Percentiles rank a stretch among this genome's conserved stretches.
phyloP scores from a whole-genome alignment of 2,888 invertebrate genomes.

The Apamea sordens region DNA sequence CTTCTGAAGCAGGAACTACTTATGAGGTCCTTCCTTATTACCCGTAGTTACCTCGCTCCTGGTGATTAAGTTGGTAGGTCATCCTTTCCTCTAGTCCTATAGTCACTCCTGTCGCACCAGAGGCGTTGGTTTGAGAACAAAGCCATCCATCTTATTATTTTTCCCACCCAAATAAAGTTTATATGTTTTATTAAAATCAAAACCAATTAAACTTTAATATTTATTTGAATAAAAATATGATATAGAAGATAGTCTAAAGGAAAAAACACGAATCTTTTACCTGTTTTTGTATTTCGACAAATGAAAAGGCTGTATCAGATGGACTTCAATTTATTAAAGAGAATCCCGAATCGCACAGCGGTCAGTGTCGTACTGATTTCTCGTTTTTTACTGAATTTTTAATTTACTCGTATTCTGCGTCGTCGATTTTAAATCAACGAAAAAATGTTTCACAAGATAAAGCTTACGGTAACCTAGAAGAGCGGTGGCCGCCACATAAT shows the following conservation, averaged over 20 bases:
- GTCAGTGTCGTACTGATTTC: slow-evolving; percentile 20
- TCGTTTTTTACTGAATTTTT: background rate
- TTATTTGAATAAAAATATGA: background rate
- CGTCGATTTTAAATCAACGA: background rate
- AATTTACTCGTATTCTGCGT: background rate
- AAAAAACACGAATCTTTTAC: slow-evolving; percentile 5
- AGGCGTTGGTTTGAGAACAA: background rate
- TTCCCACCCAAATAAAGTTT: background rate
- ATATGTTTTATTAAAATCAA: background rate
- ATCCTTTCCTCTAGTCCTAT: background rate
- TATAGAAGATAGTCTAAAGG: background rate
- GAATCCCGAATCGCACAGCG: slow-evolving; percentile 2
- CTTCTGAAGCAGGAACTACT: background rate
- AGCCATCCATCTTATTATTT: background rate
- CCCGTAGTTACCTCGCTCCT: background rate
- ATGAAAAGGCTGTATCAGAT: slow-evolving; percentile 6
- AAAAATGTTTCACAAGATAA: background rate
- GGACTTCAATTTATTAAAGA: slow-evolving; percentile 32
- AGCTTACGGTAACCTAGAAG: background rate
- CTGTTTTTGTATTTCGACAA: slow-evolving; percentile 18
- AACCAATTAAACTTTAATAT: background rate
- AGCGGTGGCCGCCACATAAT: background rate
- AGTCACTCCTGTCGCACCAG: background rate
- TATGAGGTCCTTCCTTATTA: background rate
- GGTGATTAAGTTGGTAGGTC: background rate